phyloP scores from a whole-genome alignment of 2,888 invertebrate genomes.

The Xylophagus ater region DNA sequence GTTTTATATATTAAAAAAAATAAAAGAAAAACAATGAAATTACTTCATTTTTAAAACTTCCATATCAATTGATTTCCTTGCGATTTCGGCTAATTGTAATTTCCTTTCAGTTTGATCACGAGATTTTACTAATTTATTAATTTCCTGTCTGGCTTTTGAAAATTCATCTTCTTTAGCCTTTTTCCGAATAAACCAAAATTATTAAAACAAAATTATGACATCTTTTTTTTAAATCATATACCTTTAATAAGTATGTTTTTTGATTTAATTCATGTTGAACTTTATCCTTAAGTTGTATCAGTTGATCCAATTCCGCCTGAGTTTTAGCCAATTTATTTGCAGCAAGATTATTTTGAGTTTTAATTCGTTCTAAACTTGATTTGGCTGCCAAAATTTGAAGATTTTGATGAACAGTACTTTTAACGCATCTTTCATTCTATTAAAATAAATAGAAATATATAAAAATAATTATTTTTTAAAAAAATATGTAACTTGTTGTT shows the following conservation, averaged over 20 bases:
- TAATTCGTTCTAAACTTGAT: slow-evolving; percentile 32
- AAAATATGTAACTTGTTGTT: slow-evolving; percentile 18
- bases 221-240: too few relatives aligned
- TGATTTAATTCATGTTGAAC: slow-evolving; percentile 30
- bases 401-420: slow-evolving; percentile 35
- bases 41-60: slow-evolving; percentile 23
- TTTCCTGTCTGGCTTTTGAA: slow-evolving; percentile 32
- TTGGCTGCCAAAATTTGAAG: slow-evolving; percentile 34
- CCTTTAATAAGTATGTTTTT: slow-evolving; percentile 31
- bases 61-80: slow-evolving; percentile 27
- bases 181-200: not conserved
- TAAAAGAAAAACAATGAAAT: not conserved
- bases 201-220: not conserved
- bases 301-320: slow-evolving; percentile 32
- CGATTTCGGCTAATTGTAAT: slow-evolving; percentile 27
- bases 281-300: slow-evolving; percentile 31
- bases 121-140: slow-evolving; percentile 29
- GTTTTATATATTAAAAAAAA: not conserved
- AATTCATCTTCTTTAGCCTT: slow-evolving; percentile 33
- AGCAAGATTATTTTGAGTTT: slow-evolving; percentile 30
- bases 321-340: slow-evolving; percentile 34
- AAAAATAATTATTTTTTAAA: slow-evolving; percentile 2
- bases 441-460: not conserved
- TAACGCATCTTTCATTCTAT: slow-evolving; percentile 28
- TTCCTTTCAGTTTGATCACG: slow-evolving; percentile 33